Evolutionary conservation across 2,888 invertebrate genomes (phyloP).

Genomic region (Monopis laevigella): DNA sequence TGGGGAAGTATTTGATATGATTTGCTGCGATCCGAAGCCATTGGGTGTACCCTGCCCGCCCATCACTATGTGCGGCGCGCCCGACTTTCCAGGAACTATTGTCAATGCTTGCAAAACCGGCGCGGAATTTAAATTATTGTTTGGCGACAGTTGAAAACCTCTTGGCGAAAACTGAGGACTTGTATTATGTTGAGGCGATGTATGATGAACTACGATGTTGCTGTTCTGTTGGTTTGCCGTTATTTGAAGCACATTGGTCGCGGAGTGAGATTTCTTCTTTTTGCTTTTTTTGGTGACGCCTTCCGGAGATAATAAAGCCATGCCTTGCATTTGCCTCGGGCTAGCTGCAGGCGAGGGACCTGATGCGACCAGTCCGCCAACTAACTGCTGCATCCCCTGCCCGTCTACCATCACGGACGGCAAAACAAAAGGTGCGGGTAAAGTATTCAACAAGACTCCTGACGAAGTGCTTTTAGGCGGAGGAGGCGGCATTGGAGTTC

Average conservation of each 20-base stretch:
- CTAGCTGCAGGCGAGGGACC: constrained; percentile 52
- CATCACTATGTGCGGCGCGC: constrained; percentile 79
- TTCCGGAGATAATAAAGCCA: constrained; percentile 73
- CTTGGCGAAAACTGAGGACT: constrained; percentile 74
- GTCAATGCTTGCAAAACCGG: constrained; percentile 80
- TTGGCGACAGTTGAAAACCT: constrained; percentile 78
- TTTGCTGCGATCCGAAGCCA: constrained; percentile 73
- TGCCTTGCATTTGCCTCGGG: constrained; percentile 58
- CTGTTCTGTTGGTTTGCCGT: constrained; percentile 72
- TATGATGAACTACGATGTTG: constrained; percentile 67
- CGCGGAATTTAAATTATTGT: constrained; percentile 71
- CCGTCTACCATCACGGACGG: constrained; percentile 82
- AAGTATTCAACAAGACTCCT: constrained; percentile 81
- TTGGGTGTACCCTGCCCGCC: constrained; percentile 73
- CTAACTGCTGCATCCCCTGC: constrained; percentile 73
- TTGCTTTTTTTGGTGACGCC: constrained; percentile 68
- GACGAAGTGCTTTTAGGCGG: constrained; percentile 69
- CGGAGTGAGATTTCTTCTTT: constrained; percentile 78
- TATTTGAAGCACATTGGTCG: constrained; percentile 75
- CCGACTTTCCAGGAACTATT: constrained; percentile 79
- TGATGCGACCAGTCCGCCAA: constrained; percentile 70
- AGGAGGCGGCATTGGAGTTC: constrained; percentile 72
- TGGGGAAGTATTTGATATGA: constrained; percentile 69
- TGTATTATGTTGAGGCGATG: constrained; percentile 54
- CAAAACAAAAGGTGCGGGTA: constrained; percentile 80